Evolutionary conservation across 2,888 invertebrate genomes (phyloP), one percentile per base, ranked within the genome.

Genomic region (Drosophila setosimentum): DNA sequence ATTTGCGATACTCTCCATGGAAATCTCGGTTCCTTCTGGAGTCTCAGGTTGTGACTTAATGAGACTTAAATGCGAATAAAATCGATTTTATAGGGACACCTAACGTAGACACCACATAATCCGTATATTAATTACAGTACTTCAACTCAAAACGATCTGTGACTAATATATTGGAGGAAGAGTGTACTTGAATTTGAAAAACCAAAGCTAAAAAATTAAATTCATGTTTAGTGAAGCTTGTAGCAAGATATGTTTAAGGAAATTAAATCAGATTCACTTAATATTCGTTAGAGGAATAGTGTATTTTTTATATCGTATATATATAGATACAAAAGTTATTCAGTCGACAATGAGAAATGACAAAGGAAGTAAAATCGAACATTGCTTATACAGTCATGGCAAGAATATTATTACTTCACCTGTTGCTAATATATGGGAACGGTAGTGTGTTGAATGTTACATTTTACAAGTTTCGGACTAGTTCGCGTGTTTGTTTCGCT

Each of bases 401-500:
- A 37, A 33, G 4, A 50, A 49, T 27, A 29, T 29, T 16, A 29
- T 29, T 13, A 10, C n/a, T 29, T 5, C 10, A 49, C 5, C 24
- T 4, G 18, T 61, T 54, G 48, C 48, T 21, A 62, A 59, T 73
- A 57, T 49, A 21, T 13, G 21, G 16, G 11, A 35, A 0, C 40
- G 51, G 18, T 32, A 76, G 67, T 76, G 42, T 67, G 42, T 29
- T 54, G 50, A 45, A 24, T 53, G 55, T 51, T 62, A 51, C 37
- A 59, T 58, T 71, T 63, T 42, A 60, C 50, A 50, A 67, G 58
- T 64, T 64, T 21, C 60, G 18, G 40, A 72, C 63, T 68, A 76
- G 73, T 68, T 76, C 58, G 61, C 55, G n/a, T 73, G 11, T 70
- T 40, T 42, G 69, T 40, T 54, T 53, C 32, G 42, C 70, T 83